phyloP scores from a whole-genome alignment of 2,113 vertebrate species.

The Rhinolophus sinicus region DNA sequence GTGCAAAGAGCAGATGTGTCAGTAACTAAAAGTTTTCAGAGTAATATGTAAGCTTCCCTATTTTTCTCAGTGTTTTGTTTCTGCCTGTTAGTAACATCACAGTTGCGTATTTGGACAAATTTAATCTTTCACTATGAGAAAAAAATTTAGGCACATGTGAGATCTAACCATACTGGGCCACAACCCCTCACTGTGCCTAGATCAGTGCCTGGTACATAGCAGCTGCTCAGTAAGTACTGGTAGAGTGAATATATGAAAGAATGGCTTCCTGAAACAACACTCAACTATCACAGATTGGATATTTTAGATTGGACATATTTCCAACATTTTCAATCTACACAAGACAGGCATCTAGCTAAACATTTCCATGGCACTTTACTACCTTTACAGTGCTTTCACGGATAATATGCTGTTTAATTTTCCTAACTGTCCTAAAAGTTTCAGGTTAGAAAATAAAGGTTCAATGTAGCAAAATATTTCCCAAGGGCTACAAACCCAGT shows the following conservation, averaged over 20 bases:
- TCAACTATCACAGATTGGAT: neutral
- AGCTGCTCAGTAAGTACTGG: neutral
- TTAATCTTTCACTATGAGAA: neutral
- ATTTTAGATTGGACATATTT: neutral
- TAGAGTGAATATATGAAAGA: neutral
- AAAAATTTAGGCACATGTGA: neutral
- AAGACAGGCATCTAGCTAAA: neutral
- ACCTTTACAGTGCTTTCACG: neutral
- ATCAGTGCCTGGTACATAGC: neutral
- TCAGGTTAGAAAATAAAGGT: neutral
- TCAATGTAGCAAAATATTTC: neutral
- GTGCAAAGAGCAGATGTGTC: constrained; percentile 26
- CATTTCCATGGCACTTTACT: neutral
- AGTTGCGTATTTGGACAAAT: neutral
- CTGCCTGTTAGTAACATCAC: neutral
- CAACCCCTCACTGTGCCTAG: neutral
- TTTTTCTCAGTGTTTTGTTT: constrained; percentile 9
- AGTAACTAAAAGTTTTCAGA: constrained; percentile 39
- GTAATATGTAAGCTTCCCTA: neutral
- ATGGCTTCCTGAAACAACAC: neutral
- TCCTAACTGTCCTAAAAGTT: constrained; percentile 13
- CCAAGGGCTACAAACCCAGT: neutral
- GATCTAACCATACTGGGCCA: neutral
- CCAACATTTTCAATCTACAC: neutral
- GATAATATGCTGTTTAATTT: neutral